These are phyloP conservation scores for Lethrus apterus DNA, from an alignment of 1,140 invertebrate genomes.

Conservation along the genomic window DNA sequence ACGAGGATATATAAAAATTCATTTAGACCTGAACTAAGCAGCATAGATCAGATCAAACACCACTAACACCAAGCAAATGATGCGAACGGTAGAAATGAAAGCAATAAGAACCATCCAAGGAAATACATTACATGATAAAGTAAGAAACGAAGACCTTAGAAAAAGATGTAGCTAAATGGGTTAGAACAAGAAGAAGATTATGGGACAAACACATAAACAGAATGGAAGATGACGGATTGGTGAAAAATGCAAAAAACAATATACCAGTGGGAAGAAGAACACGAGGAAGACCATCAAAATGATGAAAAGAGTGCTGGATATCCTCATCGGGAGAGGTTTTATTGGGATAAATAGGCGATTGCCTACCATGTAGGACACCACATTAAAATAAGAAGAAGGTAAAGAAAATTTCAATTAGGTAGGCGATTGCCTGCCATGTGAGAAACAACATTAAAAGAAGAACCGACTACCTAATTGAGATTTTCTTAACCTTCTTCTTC, in stretches of 20 bases:
- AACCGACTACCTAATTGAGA: too few relatives aligned
- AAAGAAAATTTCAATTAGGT: background rate
- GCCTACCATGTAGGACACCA: too few relatives aligned
- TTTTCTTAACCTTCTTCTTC: too few relatives aligned
- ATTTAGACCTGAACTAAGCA: constrained; percentile 7
- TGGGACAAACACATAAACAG: background rate
- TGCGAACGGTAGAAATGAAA: too few relatives aligned
- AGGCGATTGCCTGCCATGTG: background rate
- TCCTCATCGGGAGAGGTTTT: too few relatives aligned
- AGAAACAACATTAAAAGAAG: background rate
- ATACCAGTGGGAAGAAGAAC: background rate
- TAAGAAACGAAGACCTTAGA: too few relatives aligned
- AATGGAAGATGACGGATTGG: too few relatives aligned
- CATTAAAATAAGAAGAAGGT: too few relatives aligned
- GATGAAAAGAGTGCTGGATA: too few relatives aligned
- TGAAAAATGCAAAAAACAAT: background rate
- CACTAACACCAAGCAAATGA: constrained; percentile 4
- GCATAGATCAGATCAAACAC: constrained; percentile 11
- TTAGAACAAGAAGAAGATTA: background rate
- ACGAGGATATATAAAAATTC: constrained; percentile 7
- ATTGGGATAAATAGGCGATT: too few relatives aligned
- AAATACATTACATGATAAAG: background rate
- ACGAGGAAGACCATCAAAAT: background rate
- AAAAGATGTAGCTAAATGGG: background rate
- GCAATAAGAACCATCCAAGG: too few relatives aligned